A percentile compares a stretch with the other conserved stretches of the same genome.
Conservation (phyloP, 2,113 vertebrate species). For the Pardalotus punctatus region DNA sequence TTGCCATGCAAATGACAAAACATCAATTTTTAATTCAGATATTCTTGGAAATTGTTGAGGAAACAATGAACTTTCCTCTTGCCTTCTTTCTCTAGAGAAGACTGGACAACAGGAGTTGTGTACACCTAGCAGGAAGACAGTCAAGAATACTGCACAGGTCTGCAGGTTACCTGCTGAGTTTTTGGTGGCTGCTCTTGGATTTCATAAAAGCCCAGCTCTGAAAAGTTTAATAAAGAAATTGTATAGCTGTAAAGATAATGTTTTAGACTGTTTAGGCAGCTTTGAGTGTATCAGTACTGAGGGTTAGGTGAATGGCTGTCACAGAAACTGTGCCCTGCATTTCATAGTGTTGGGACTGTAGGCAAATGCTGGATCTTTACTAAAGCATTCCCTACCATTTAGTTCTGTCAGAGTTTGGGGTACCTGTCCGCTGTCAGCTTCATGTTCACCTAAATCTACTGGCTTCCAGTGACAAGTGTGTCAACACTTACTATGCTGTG, state of each 20-base stretch:
- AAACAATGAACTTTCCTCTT: slow-evolving; percentile 73
- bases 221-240: background rate
- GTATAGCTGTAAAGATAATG: background rate
- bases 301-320: background rate
- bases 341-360: background rate
- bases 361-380: background rate
- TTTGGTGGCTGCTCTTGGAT: background rate
- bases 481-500: background rate
- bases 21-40: slow-evolving; percentile 79
- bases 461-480: background rate
- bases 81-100: slow-evolving; percentile 51
- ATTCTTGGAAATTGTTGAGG: slow-evolving; percentile 73
- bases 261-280: background rate
- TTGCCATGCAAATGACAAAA: slow-evolving; percentile 79
- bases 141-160: background rate
- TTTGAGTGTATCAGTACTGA: background rate
- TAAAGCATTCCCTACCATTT: background rate
- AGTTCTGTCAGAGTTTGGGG: background rate
- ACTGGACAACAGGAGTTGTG: background rate
- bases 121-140: background rate
- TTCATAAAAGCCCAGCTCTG: background rate
- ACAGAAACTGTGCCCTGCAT: background rate
- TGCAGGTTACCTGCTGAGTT: background rate
- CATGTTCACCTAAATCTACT: background rate
- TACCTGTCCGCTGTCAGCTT: background rate